phyloP scores from a whole-genome alignment of 2,888 invertebrate genomes.

The Drosophila glabriapex region DNA sequence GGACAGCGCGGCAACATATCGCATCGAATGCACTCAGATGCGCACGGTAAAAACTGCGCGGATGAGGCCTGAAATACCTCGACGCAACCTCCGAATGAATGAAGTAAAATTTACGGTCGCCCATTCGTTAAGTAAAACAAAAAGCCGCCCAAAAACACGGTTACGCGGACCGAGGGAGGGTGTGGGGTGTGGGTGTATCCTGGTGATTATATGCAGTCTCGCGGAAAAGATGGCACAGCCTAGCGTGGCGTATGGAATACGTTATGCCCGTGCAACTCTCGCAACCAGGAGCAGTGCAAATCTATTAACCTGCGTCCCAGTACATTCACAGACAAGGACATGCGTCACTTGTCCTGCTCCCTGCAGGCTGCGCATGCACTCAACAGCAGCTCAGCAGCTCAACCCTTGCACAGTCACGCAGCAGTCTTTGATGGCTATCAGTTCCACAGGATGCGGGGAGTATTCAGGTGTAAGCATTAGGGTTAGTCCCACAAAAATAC shows the following conservation, averaged over 20 bases:
- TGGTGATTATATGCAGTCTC: conserved; percentile 70
- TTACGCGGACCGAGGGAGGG: neutral
- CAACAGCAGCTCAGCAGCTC: conserved; percentile 27
- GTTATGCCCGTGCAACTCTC: conserved; percentile 26
- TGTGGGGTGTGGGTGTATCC: conserved; percentile 14
- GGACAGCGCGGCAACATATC: conserved; percentile 79
- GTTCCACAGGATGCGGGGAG: conserved; percentile 2
- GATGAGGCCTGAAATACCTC: conserved; percentile 23
- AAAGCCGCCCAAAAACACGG: conserved; percentile 33
- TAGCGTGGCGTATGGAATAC: conserved; percentile 38
- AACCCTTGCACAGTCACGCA: conserved; percentile 24
- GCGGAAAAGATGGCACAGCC: conserved; percentile 50
- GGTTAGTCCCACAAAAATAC: conserved; percentile 26
- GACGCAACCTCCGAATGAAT: conserved; percentile 55
- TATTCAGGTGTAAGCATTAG: conserved; percentile 41
- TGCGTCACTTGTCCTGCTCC: conserved; percentile 48
- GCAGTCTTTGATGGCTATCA: conserved; percentile 38
- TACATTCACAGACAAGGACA: conserved; percentile 39
- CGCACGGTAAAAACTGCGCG: conserved; percentile 43
- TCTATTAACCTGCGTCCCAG: conserved; percentile 63
- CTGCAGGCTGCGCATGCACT: conserved; percentile 53
- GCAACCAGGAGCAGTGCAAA: conserved; percentile 48
- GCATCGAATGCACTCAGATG: conserved; percentile 77
- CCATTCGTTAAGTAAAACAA: conserved; percentile 67
- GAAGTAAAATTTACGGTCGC: conserved; percentile 75